These are phyloP conservation scores for Megaustenia siamemsis DNA, from an alignment of 2,888 invertebrate genomes.

Conservation along the genomic window DNA sequence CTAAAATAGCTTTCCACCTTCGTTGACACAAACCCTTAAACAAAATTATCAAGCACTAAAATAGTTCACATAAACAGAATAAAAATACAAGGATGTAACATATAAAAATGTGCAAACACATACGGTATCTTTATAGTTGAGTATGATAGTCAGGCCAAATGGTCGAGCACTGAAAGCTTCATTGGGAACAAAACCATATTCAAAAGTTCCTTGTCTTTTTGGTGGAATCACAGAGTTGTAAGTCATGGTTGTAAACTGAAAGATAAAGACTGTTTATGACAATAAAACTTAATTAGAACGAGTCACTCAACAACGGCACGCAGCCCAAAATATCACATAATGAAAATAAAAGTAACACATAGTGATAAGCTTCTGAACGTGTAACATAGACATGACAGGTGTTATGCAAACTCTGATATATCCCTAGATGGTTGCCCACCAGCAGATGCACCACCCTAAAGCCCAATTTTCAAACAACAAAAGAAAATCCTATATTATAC, in stretches of 20 bases:
- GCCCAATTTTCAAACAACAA: too few species aligned
- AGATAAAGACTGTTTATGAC: slow-evolving; percentile 46
- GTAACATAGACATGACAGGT: too few species aligned
- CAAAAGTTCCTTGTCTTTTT: slow-evolving; percentile 94
- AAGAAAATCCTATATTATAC: too few species aligned
- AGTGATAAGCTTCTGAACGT: too few species aligned
- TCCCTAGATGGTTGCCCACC: too few species aligned
- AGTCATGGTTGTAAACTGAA: slow-evolving; percentile 90
- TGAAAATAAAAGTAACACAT: too few species aligned
- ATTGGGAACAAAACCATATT: slow-evolving; percentile 95
- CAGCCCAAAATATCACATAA: too few species aligned
- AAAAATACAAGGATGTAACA: background rate
- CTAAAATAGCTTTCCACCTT: too few species aligned
- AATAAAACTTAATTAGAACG: background rate
- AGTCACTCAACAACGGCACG: background rate
- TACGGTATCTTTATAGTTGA: slow-evolving; percentile 92
- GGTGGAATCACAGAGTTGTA: slow-evolving; percentile 94
- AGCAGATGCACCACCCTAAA: too few species aligned
- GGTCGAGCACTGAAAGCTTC: slow-evolving; percentile 98
- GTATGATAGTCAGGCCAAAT: slow-evolving; percentile 94
- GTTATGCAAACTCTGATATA: too few species aligned
- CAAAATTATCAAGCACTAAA: too few species aligned
- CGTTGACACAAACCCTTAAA: too few species aligned
- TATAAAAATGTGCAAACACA: slow-evolving; percentile 60
- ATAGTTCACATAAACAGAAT: background rate